Evolutionary conservation across 2,113 vertebrate genomes (phyloP).

Genomic region (Dinomys branickii): DNA sequence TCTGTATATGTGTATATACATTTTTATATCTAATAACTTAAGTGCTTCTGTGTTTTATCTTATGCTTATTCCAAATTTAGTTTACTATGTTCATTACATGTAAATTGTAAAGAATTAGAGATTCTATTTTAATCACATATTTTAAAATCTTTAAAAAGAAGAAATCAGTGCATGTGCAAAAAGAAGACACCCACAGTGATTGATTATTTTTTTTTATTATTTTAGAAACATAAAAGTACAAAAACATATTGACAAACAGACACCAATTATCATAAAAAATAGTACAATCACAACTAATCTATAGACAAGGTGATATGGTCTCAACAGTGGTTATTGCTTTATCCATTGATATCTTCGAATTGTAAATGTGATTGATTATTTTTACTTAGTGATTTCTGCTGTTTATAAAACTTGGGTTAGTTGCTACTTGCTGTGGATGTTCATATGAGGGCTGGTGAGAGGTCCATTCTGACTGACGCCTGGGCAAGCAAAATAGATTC

Average conservation of each 20-base stretch:
- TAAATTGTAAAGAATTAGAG: slow-evolving; percentile 34
- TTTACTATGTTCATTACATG: neutral
- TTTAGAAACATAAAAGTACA: no score
- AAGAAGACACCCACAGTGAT: neutral
- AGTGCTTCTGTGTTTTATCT: neutral
- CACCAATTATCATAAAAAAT: no score
- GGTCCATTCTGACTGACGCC: neutral
- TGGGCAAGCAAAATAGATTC: neutral
- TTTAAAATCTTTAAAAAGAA: slow-evolving; percentile 32
- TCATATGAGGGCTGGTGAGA: neutral
- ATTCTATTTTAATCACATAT: neutral
- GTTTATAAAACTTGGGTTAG: neutral
- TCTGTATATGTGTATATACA: neutral
- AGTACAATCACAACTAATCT: no score
- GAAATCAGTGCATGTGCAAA: neutral
- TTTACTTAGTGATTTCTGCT: neutral
- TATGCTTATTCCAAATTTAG: neutral
- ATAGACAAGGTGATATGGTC: no score
- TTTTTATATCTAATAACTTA: neutral
- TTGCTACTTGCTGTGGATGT: neutral
- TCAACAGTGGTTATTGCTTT: no score
- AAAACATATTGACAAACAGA: no score
- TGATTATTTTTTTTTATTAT: no score
- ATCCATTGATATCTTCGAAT: no score
- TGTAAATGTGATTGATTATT: neutral